Conservation (phyloP, 2,888 invertebrate species). For the Drosophila pegasa region DNA sequence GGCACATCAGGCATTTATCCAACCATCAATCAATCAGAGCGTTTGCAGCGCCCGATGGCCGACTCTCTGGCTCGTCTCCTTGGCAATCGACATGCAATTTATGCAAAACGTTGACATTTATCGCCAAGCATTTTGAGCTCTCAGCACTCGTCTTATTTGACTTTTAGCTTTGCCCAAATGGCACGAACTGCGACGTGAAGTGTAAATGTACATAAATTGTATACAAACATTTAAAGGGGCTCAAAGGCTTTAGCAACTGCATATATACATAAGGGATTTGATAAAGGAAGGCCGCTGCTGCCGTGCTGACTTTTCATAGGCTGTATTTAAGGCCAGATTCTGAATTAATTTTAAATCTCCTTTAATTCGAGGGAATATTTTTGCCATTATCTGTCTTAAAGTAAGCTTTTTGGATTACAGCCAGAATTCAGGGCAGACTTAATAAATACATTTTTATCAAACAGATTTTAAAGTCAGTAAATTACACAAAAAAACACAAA, state of each 20-base stretch:
- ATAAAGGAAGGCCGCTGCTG: constrained; percentile 11
- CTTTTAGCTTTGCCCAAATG: constrained; percentile 42
- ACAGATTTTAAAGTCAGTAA: background rate
- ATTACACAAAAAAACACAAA: background rate
- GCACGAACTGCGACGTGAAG: constrained; percentile 13
- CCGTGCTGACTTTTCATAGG: constrained; percentile 16
- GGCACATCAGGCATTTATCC: constrained; percentile 28
- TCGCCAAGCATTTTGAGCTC: constrained; percentile 55
- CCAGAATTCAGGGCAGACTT: too few relatives aligned
- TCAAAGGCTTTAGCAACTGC: constrained; percentile 57
- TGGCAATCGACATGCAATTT: constrained; percentile 70
- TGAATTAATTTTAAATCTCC: background rate
- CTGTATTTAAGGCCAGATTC: constrained; percentile 4
- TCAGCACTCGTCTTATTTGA: constrained; percentile 46
- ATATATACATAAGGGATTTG: constrained; percentile 39
- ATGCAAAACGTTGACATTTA: constrained; percentile 77
- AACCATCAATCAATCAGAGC: constrained; percentile 61
- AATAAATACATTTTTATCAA: background rate
- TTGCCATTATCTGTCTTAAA: background rate
- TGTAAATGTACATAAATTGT: constrained; percentile 60
- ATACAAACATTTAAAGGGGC: constrained; percentile 60
- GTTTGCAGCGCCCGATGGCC: constrained; percentile 29
- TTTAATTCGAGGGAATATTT: background rate
- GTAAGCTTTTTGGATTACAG: background rate
- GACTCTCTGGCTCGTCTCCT: constrained; percentile 15